Evolutionary conservation across 2,888 invertebrate genomes (phyloP).

Genomic region (Hypselothyrea guttata): DNA sequence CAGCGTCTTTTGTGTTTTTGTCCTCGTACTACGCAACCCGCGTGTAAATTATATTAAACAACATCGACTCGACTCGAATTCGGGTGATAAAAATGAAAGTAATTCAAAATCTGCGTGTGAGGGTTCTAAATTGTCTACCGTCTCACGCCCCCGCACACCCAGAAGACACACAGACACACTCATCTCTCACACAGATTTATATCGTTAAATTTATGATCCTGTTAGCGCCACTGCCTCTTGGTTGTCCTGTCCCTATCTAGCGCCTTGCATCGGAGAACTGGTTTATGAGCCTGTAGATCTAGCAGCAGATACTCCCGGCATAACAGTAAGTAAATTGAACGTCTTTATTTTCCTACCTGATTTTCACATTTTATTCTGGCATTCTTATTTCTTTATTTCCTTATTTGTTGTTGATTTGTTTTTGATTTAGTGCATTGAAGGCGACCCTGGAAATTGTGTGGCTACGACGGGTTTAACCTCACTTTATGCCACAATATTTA

Average conservation of each 20-base stretch:
- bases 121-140: constrained; percentile 57
- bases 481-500: too few species aligned
- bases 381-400: too few species aligned
- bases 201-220: constrained; percentile 77
- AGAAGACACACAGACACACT: constrained; percentile 17
- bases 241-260: constrained; percentile 56
- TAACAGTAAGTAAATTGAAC: constrained; percentile 61
- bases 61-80: constrained; percentile 19
- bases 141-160: constrained; percentile 50
- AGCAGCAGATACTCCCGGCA: neutral
- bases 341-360: constrained; percentile 56
- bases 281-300: constrained; percentile 58
- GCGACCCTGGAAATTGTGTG: constrained; percentile 13
- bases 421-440: constrained; percentile 43
- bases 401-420: constrained; percentile 36
- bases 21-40: constrained; percentile 60
- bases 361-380: constrained; percentile 24
- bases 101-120: constrained; percentile 69
- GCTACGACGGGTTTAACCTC: constrained; percentile 1
- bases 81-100: constrained; percentile 71
- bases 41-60: constrained; percentile 64
- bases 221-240: constrained; percentile 77
- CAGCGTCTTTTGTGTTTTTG: constrained; percentile 47
- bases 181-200: constrained; percentile 59
- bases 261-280: constrained; percentile 54